Base-by-base conservation (phyloP, 2,113 vertebrate species). In the Melanocharis versteri region DNA sequence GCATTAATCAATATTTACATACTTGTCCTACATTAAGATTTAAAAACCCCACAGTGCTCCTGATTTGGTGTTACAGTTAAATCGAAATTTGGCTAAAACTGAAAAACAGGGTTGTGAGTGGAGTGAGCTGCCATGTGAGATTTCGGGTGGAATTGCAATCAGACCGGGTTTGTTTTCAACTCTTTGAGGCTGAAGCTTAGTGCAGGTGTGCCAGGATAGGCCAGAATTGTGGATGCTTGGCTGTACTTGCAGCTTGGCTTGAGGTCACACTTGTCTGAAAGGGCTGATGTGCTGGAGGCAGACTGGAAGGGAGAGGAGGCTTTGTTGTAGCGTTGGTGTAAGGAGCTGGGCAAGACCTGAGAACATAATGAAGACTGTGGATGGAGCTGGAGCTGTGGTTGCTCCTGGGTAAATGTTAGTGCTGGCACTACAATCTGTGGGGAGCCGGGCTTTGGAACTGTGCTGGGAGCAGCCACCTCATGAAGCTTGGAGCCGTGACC, bases 371-470 rank as follows among this genome's bases (percentile, higher is more conserved):
- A 28, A 47, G 39, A 9, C 23, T 84, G 64, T 44, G 33, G 56
- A 31, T 77, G 47, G 53, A 57, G 47, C 8, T 81, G 37, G 37
- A 37, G 56, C 30, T 73, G 12, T 16, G 69, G 42, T 13, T 77
- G 21, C 17, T 57, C 13, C n/a, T 73, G n/a, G 11, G n/a, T 57
- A 39, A 35, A 27, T 13, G 27, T 42, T 72, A 12, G 11, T 39
- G 22, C 56, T 66, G 16, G 44, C 12, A 3, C 81, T 72, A 0
- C 8, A 13, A 22, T 1, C 1, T 22, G 2, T 17, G n/a, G 30
- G 17, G n/a, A 50, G 48, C 6, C 54, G 47, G 40, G 37, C 33
- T 86, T 76, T 83, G 51, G n/a, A 51, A 1, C 54, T 72, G 22
- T 86, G 45, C 40, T 91, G 78, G 53, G 42, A 89, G 90, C 47